Conservation (phyloP, 2,113 vertebrate genomes). For the Percopsis transmontana region DNA sequence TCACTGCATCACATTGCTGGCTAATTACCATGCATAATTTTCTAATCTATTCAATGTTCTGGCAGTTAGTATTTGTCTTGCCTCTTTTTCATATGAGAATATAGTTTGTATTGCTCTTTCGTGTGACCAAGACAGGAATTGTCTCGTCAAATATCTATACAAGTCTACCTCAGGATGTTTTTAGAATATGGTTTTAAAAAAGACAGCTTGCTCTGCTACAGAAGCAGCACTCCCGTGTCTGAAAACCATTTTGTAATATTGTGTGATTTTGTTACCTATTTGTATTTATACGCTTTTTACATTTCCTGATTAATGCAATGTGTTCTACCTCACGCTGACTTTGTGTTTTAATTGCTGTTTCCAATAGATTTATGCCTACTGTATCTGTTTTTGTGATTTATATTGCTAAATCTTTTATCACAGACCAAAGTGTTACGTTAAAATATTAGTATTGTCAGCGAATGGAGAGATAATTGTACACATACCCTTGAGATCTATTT, state of each 20-base stretch:
- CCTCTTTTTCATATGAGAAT: constrained; percentile 15
- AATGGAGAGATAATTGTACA: background rate
- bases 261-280: constrained; percentile 4
- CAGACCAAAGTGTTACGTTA: constrained; percentile 19
- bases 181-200: constrained; percentile 39
- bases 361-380: constrained; percentile 11
- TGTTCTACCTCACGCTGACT: constrained; percentile 36
- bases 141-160: constrained; percentile 75
- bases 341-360: constrained; percentile 7
- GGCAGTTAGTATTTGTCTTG: constrained; percentile 27
- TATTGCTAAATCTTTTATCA: background rate
- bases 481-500: background rate
- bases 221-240: constrained; percentile 21
- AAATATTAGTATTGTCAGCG: background rate
- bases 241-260: constrained; percentile 26
- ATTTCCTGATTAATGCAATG: constrained; percentile 12
- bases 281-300: constrained; percentile 38
- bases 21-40: constrained; percentile 10
- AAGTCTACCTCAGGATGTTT: constrained; percentile 78
- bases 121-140: constrained; percentile 45
- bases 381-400: constrained; percentile 11
- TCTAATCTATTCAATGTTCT: background rate
- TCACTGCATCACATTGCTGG: constrained; percentile 7
- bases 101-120: constrained; percentile 30
- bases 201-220: constrained; percentile 8